phyloP scores from a whole-genome alignment of 2,888 invertebrate genomes.

The Diaphora mendica region DNA sequence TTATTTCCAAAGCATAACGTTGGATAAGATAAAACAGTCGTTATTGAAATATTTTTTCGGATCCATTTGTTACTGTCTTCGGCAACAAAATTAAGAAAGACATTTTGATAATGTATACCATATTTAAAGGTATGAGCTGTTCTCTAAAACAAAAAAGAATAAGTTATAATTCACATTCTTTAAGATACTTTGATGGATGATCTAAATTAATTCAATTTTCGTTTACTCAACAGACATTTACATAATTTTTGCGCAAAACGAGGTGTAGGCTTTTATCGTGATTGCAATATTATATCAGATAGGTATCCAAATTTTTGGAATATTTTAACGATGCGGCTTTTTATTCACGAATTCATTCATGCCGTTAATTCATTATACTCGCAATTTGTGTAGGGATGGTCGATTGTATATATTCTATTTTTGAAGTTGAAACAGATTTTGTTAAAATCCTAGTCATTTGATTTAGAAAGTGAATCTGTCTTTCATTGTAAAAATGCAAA shows the following conservation, averaged over 20 bases:
- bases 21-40: neutral
- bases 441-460: neutral
- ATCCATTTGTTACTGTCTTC: conserved; percentile 58
- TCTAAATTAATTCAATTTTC: conserved; percentile 70
- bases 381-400: neutral
- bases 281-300: conserved; percentile 33
- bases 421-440: neutral
- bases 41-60: conserved; percentile 30
- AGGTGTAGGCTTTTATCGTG: conserved; percentile 50
- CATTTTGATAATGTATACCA: conserved; percentile 57
- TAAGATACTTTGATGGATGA: conserved; percentile 75
- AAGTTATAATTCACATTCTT: conserved; percentile 59
- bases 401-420: neutral
- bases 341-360: conserved; percentile 3
- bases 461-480: too few species aligned
- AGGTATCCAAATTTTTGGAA: conserved; percentile 15
- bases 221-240: conserved; percentile 55
- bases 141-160: conserved; percentile 50
- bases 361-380: conserved; percentile 2
- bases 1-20: neutral
- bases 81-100: conserved; percentile 58
- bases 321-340: conserved; percentile 11
- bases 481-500: too few species aligned
- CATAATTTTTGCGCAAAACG: conserved; percentile 33
- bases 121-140: conserved; percentile 56